These are phyloP conservation scores for Macrosiphum euphorbiae DNA, from an alignment of 2,888 invertebrate genomes.

Conservation along the genomic window DNA sequence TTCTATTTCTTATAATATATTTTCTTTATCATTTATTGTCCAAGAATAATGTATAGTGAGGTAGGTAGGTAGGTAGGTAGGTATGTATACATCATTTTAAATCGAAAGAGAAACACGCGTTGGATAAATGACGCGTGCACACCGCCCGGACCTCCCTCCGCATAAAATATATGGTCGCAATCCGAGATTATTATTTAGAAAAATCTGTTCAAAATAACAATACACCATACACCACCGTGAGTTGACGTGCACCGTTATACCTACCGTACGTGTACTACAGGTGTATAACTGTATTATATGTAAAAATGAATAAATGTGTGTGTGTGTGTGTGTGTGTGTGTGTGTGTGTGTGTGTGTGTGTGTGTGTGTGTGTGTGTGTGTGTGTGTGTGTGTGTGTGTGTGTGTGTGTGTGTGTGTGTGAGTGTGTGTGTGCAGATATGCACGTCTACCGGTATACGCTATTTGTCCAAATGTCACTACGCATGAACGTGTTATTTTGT, in stretches of 20 bases:
- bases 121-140: neutral
- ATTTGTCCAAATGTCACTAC: slow-evolving; percentile 55
- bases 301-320: neutral
- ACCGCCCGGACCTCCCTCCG: neutral
- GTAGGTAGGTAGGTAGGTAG: neutral
- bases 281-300: neutral
- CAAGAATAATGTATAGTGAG: neutral
- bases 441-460: slow-evolving; percentile 19
- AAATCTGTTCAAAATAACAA: slow-evolving; percentile 28
- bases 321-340: neutral
- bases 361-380: neutral
- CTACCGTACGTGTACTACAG: neutral
- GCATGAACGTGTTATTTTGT: slow-evolving; percentile 37
- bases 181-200: slow-evolving; percentile 14
- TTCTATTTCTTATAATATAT: neutral
- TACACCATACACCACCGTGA: neutral
- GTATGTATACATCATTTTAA: neutral
- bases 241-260: slow-evolving; percentile 1
- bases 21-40: neutral
- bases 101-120: neutral
- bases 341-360: too few relatives aligned
- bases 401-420: neutral
- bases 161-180: neutral
- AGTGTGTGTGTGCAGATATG: neutral
- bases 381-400: neutral